Conservation (phyloP, 2,113 vertebrate species). For the Malurus elegans region DNA sequence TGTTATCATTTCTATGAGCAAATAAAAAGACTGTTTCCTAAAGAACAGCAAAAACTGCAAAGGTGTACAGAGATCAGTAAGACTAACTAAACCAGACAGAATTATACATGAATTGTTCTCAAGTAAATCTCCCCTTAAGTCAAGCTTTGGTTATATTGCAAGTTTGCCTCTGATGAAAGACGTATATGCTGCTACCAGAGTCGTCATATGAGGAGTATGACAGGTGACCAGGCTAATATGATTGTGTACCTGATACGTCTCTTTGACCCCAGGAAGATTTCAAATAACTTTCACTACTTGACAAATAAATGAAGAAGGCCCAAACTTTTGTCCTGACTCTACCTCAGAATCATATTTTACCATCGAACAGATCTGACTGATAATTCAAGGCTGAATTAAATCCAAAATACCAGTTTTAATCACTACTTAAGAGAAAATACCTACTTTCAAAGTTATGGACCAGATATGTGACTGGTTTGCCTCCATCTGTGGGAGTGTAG, state of each 20-base stretch:
- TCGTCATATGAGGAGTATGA: not conserved
- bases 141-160: not conserved
- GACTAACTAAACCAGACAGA: not conserved
- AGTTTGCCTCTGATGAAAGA: not conserved
- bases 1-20: not conserved
- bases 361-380: not conserved
- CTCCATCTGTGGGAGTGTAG: slow-evolving; percentile 83
- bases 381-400: not conserved
- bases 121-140: not conserved
- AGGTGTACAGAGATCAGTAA: not conserved
- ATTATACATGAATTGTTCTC: not conserved
- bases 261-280: not conserved
- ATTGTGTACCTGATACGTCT: not conserved
- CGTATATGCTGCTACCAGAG: not conserved
- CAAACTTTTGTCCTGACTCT: not conserved
- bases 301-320: not conserved
- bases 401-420: not conserved
- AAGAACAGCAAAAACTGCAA: not conserved
- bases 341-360: not conserved
- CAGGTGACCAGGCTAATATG: not conserved
- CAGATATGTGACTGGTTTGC: slow-evolving; percentile 80
- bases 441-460: slow-evolving; percentile 91
- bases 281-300: not conserved
- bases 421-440: not conserved
- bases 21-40: not conserved